Evolutionary conservation across 2,888 invertebrate species (phyloP).

Genomic region (Acleris cristana): DNA sequence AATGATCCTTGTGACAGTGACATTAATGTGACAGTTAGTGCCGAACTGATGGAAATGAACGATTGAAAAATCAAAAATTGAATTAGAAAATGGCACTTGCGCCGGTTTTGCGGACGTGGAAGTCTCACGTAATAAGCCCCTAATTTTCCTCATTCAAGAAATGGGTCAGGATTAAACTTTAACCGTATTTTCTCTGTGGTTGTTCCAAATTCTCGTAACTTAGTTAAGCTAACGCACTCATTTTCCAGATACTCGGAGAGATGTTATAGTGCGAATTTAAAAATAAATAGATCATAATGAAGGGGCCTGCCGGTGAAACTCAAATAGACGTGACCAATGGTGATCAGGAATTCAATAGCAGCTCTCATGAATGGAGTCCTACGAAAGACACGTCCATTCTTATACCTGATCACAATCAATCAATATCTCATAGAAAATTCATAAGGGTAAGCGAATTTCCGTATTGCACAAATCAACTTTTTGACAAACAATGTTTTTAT

Average conservation of each 20-base stretch:
- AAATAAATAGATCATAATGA: slow-evolving; percentile 38
- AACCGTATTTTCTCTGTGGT: neutral
- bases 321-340: slow-evolving; percentile 43
- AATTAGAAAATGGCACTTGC: slow-evolving; percentile 42
- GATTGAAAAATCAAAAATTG: slow-evolving; percentile 27
- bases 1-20: no score
- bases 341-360: slow-evolving; percentile 40
- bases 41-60: slow-evolving; percentile 10
- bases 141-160: slow-evolving; percentile 18
- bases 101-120: slow-evolving; percentile 50
- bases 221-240: slow-evolving; percentile 13
- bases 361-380: slow-evolving; percentile 46
- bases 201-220: slow-evolving; percentile 2
- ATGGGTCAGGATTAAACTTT: slow-evolving; percentile 12
- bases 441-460: slow-evolving; percentile 59
- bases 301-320: slow-evolving; percentile 42
- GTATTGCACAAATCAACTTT: no score
- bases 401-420: slow-evolving; percentile 46
- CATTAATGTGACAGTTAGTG: no score
- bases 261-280: slow-evolving; percentile 23
- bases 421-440: slow-evolving; percentile 67
- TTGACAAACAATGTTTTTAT: no score
- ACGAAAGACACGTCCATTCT: slow-evolving; percentile 41
- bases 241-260: slow-evolving; percentile 14
- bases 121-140: slow-evolving; percentile 29